Base-by-base conservation (phyloP, 2,113 vertebrate species). In the Notothenia coriiceps region DNA sequence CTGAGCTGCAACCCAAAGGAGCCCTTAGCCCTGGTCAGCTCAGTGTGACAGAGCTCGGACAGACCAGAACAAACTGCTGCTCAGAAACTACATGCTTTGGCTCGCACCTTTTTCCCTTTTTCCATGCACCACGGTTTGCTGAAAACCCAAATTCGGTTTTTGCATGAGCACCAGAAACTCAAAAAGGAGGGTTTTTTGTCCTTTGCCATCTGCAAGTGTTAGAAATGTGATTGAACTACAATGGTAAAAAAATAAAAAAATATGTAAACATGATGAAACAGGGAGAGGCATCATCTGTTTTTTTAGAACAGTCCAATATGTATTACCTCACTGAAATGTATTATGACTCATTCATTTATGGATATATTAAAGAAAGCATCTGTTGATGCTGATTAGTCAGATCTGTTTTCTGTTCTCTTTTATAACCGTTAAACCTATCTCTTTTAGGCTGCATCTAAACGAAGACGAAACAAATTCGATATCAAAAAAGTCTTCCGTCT, bases 11-110 rank as follows among this genome's bases (percentile, higher is more conserved):
- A 66, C 61, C 68, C 33, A 67, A 33, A 65, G 50, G 9, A 72
- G 56, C 63, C 74, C 81, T 92, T 92, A 89, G 71, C 51, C 76
- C 89, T 73, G 75, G 83, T 91, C 85, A 81, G 22, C 17, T 61
- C n/a, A 35, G 18, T 15, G 35, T 46, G 63, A 68, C 70, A 54
- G 13, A 70, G 18, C n/a, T 6, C 1, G n/a, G 70, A 68, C 60
- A 47, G 14, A 75, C 12, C 44, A 71, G 61, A 69, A 29, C 3
- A 63, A 59, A 44, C 9, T 1, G 22, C 47, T 35, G 10, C 50
- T 40, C 35, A 40, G 5, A 40, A 40, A 40, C 35, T 0, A 40
- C 35, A 6, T 40, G 35, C 35, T 40, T 40, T 40, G 35, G 35
- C 35, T 40, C 35, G 35, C 35, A 40, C 7, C 35, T 40, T 40